Conservation (phyloP, 2,888 invertebrate species). For the Ichneumoninae sp. region DNA sequence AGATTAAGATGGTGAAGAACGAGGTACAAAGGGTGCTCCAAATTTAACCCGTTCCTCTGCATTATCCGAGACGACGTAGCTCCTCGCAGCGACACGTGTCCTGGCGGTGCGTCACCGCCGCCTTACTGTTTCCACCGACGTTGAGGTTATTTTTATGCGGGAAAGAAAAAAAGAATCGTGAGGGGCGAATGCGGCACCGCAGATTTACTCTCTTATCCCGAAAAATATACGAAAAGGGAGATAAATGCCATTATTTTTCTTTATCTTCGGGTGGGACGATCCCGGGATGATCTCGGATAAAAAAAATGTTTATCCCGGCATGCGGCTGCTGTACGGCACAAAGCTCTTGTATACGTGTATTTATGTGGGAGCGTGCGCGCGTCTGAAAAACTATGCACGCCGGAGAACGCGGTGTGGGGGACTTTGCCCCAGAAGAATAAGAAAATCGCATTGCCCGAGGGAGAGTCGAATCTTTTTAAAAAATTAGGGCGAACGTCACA, state of each 20-base stretch:
- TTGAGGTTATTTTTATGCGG: constrained; percentile 54
- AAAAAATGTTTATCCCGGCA: constrained; percentile 51
- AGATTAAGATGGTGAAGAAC: neutral
- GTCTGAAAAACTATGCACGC: constrained; percentile 43
- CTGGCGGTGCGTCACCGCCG: neutral
- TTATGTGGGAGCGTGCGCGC: constrained; percentile 13
- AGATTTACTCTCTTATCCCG: constrained; percentile 62
- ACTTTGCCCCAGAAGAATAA: constrained; percentile 18
- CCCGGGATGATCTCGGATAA: constrained; percentile 39
- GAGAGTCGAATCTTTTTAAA: constrained; percentile 4
- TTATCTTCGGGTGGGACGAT: constrained; percentile 54
- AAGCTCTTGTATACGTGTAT: constrained; percentile 10
- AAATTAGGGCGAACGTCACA: constrained; percentile 27
- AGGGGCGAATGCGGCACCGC: constrained; percentile 26
- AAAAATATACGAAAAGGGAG: constrained; percentile 37
- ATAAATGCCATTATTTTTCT: constrained; percentile 67
- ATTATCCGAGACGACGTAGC: neutral
- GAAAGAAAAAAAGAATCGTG: constrained; percentile 8
- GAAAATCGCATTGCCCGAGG: constrained; percentile 13
- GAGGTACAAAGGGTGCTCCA: neutral
- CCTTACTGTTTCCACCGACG: constrained; percentile 18
- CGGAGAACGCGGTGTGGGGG: neutral
- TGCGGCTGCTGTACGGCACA: constrained; percentile 30
- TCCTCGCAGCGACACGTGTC: neutral
- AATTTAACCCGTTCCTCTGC: constrained; percentile 1